Evolutionary conservation across 2,113 vertebrate species (phyloP).

Genomic region (Scytalopus superciliaris): DNA sequence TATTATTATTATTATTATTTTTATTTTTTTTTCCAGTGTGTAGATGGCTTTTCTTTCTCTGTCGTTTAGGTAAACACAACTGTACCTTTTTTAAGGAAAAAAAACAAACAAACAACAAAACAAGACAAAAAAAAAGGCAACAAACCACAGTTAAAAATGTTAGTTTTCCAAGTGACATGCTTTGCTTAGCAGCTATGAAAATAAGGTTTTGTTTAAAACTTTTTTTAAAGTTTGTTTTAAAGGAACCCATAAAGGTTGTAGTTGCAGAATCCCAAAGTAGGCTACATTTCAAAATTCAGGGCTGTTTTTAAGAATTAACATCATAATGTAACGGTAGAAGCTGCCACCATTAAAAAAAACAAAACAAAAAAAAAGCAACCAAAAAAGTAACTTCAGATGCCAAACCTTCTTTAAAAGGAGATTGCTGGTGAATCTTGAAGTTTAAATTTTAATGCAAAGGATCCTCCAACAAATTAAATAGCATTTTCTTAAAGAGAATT

Average conservation of each 20-base stretch:
- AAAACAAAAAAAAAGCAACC: slow-evolving; percentile 32
- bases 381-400: slow-evolving; percentile 69
- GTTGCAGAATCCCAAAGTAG: slow-evolving; percentile 99
- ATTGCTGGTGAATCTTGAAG: slow-evolving; percentile 72
- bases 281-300: slow-evolving; percentile 99
- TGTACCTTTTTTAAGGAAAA: slow-evolving; percentile 77
- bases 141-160: slow-evolving; percentile 71
- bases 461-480: slow-evolving; percentile 78
- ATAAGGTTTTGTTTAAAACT: slow-evolving; percentile 81
- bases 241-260: slow-evolving; percentile 85
- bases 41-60: slow-evolving; percentile 78
- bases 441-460: slow-evolving; percentile 75
- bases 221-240: slow-evolving; percentile 75
- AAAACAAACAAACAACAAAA: slow-evolving; percentile 49
- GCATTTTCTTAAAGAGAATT: slow-evolving; percentile 70
- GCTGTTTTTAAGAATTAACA: slow-evolving; percentile 77
- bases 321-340: slow-evolving; percentile 74
- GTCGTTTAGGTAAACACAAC: slow-evolving; percentile 78
- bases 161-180: slow-evolving; percentile 80
- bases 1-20: no score
- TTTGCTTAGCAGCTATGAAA: slow-evolving; percentile 79
- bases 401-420: slow-evolving; percentile 78
- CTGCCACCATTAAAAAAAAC: slow-evolving; percentile 63
- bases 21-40: slow-evolving; percentile 57
- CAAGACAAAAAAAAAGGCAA: slow-evolving; percentile 60